Percentiles rank a stretch among this genome's conserved stretches.
These are phyloP conservation scores for Drosophila acutilabella DNA, from an alignment of 2,888 invertebrate species.

Conservation along the genomic window DNA sequence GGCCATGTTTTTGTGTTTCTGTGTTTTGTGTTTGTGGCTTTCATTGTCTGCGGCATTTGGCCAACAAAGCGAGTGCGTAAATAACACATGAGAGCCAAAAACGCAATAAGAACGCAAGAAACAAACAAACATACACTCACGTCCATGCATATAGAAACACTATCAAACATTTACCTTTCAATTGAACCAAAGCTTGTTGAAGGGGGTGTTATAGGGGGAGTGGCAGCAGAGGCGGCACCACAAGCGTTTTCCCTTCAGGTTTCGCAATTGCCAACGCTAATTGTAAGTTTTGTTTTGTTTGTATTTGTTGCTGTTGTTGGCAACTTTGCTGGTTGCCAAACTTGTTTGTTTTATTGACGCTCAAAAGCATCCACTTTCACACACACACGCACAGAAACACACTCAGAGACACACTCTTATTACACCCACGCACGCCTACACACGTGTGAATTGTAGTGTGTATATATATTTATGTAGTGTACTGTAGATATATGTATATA, in stretches of 20 bases:
- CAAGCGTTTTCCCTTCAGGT: conserved; percentile 17
- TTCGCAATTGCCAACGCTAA: conserved; percentile 44
- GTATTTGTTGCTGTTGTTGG: conserved; percentile 7
- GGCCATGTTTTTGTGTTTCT: conserved; percentile 33
- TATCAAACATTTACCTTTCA: conserved; percentile 43
- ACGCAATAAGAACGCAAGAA: conserved; percentile 10
- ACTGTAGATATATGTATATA: conserved; percentile 6
- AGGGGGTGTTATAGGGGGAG: not conserved
- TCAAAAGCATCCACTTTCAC: conserved; percentile 47
- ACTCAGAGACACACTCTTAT: conserved; percentile 13
- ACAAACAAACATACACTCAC: conserved; percentile 3
- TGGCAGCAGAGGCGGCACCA: not conserved
- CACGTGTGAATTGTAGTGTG: conserved; percentile 19
- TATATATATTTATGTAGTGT: conserved; percentile 1
- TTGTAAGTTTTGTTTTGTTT: conserved; percentile 32
- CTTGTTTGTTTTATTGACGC: conserved; percentile 73
- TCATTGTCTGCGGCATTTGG: conserved; percentile 53
- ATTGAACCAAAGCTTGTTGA: conserved; percentile 9
- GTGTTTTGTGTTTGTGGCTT: conserved; percentile 34
- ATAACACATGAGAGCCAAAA: conserved; percentile 42
- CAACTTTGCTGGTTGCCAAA: conserved; percentile 47
- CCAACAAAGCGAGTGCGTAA: conserved; percentile 47
- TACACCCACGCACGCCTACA: conserved; percentile 39
- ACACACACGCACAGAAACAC: conserved; percentile 20
- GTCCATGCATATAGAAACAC: conserved; percentile 1